Conservation (phyloP, 2,888 invertebrate genomes). For the Ophion obscuratus region DNA sequence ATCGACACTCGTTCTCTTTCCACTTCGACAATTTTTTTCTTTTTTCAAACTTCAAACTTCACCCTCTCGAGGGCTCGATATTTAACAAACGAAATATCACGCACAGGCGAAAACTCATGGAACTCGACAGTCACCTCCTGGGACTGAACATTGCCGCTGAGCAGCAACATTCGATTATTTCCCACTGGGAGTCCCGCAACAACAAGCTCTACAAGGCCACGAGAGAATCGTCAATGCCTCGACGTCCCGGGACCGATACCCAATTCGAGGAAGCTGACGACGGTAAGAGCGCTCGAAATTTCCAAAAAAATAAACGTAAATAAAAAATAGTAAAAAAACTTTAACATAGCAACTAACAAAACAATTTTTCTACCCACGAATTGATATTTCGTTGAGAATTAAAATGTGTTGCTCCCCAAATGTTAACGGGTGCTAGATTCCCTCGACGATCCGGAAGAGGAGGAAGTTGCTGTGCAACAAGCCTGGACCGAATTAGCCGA, state of each 20-base stretch:
- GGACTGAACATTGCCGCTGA: constrained; percentile 95
- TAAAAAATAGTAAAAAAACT: background rate
- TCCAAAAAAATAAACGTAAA: background rate
- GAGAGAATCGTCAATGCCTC: constrained; percentile 84
- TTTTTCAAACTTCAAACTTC: background rate
- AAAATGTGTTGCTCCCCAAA: background rate
- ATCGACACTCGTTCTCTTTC: no score
- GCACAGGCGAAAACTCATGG: constrained; percentile 90
- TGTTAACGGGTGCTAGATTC: constrained; percentile 63
- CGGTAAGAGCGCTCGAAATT: constrained; percentile 68
- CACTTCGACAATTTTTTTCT: background rate
- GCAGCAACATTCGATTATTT: constrained; percentile 94
- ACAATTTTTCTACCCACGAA: background rate
- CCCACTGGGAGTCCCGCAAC: constrained; percentile 94
- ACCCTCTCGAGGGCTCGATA: background rate
- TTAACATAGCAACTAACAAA: no score
- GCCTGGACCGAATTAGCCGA: constrained; percentile 94
- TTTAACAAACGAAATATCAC: constrained; percentile 33
- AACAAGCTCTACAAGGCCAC: constrained; percentile 89
- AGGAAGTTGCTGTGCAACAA: constrained; percentile 89
- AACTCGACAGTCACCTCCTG: constrained; percentile 94
- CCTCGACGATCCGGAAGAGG: constrained; percentile 85
- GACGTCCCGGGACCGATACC: constrained; percentile 71
- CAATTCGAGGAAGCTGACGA: constrained; percentile 75
- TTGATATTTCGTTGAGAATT: background rate